Conservation (phyloP, 2,113 vertebrate genomes). For the Neofelis nebulosa region DNA sequence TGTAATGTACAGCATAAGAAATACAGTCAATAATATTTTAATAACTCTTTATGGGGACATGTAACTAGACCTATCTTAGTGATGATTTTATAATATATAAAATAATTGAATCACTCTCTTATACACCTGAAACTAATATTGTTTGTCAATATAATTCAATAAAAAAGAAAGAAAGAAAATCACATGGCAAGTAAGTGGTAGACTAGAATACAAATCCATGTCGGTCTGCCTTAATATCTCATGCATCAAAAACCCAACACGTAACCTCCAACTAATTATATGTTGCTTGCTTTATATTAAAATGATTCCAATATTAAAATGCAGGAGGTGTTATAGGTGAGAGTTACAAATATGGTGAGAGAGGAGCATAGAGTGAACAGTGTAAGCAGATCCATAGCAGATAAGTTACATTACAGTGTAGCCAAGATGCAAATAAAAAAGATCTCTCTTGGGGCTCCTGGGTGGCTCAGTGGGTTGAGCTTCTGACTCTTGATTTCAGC, state of each 20-base stretch:
- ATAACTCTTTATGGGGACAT: neutral
- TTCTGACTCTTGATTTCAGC: no score
- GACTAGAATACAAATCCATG: neutral
- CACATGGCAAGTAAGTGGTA: neutral
- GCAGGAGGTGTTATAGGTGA: neutral
- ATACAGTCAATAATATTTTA: neutral
- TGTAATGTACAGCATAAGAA: neutral
- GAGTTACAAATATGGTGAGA: neutral
- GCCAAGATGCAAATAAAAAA: neutral
- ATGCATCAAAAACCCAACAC: neutral
- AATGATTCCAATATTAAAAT: neutral
- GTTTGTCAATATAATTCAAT: neutral
- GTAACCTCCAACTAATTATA: neutral
- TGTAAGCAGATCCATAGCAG: neutral
- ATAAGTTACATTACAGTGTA: neutral
- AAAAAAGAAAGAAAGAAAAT: neutral
- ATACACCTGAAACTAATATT: neutral
- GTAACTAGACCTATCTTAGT: neutral
- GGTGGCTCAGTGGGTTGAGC: no score
- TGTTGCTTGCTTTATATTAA: neutral
- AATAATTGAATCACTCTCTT: neutral
- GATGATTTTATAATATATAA: neutral
- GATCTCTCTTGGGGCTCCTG: neutral
- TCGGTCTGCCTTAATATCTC: neutral
- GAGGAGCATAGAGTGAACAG: no score